Base-by-base conservation (phyloP, 2,113 vertebrate species). In the Sorex araneus region DNA sequence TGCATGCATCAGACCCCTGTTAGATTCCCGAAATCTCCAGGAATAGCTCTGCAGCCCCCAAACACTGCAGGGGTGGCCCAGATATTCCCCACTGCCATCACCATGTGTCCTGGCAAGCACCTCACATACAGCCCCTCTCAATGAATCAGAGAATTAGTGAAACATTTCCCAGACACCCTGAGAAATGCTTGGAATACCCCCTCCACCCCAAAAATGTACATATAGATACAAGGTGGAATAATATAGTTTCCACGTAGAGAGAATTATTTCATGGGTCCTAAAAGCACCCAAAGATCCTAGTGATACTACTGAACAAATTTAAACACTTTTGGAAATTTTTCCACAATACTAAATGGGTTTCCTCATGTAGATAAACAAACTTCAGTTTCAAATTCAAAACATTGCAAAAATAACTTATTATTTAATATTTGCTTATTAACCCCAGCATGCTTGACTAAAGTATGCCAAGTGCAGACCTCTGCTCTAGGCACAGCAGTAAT, bases 271-370 rank as follows among this genome's bases (percentile, higher is more conserved):
- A n/a, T 90, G 8, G 7, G 25, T 71, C 67, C 34, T 69, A 32
- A 94, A 96, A 63, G 25, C 32, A 71, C 25, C 11, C 32, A 32
- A 70, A 50, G 2, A 23, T 45, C 25, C 30, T 69, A 30, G 13
- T 21, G 25, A 18, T 73, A 79, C n/a, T 83, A 89, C 90, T 67
- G 7, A 3, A 4, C 78, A 96, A 43, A 83, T 80, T 5, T 3
- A 87, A 87, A 75, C 27, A 67, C 2, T 23, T 36, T 73, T 74
- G 12, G 15, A 79, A 92, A 88, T 66, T 30, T 10, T 30, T 71
- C 70, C 16, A 45, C 0, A 10, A n/a, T 40, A 75, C 8, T 57
- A 54, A 82, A 76, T 67, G 16, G n/a, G 21, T 25, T 81, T 81
- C 43, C 75, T 34, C 19, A 5, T 18, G 18, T 0, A 3, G 21